Percentiles rank a stretch among this genome's conserved stretches.
Evolutionary conservation across 2,113 vertebrate genomes (phyloP).

Genomic region (Gallinago undulata): DNA sequence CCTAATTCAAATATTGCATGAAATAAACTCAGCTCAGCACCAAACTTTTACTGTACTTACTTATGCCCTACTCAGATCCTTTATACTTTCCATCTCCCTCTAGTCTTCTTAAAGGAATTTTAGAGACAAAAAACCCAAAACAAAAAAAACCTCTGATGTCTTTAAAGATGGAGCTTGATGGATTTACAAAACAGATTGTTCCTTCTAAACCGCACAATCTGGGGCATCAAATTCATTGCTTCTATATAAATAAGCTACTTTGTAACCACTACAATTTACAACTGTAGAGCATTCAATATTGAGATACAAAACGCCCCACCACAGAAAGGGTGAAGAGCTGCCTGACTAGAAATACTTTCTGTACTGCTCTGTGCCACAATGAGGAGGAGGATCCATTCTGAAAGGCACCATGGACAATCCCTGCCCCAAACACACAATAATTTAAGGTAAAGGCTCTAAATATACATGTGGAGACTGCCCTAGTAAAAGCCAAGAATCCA

Average conservation of each 20-base stretch:
- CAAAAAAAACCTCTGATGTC: background rate
- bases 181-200: background rate
- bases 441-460: background rate
- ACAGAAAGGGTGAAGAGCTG: background rate
- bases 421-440: background rate
- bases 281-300: background rate
- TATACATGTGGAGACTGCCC: background rate
- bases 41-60: background rate
- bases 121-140: fast-evolving
- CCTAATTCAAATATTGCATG: background rate
- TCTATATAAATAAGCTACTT: background rate
- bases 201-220: background rate
- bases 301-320: background rate
- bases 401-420: background rate
- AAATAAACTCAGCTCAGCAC: background rate
- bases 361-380: background rate
- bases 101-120: background rate
- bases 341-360: background rate
- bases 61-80: background rate
- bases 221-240: background rate
- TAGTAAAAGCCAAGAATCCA: background rate
- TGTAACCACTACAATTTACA: background rate
- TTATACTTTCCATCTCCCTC: background rate
- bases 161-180: background rate
- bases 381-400: background rate